Evolutionary conservation across 2,888 invertebrate species (phyloP).

Genomic region (Caenorhabditis sulstoni): DNA sequence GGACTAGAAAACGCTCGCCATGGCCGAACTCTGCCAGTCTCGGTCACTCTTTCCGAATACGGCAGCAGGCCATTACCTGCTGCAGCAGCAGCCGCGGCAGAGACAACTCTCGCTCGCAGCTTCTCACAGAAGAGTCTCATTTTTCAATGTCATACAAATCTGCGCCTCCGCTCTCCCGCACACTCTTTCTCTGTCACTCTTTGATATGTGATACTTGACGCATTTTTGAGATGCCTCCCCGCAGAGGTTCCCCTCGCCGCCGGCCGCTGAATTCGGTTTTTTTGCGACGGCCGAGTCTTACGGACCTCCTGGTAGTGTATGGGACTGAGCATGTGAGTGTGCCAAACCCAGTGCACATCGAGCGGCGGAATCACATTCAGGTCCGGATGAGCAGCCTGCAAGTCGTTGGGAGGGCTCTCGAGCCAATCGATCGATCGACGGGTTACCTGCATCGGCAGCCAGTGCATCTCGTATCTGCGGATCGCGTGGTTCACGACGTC

Average conservation of each 20-base stretch:
- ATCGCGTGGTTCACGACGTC: constrained; percentile 81
- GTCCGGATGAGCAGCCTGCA: constrained; percentile 72
- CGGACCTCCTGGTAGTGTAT: constrained; percentile 73
- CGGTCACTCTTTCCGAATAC: no score
- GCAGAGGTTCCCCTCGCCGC: constrained; percentile 16
- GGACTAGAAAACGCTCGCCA: no score
- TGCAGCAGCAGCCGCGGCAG: constrained; percentile 2
- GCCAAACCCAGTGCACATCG: constrained; percentile 83
- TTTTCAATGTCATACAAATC: constrained; percentile 56
- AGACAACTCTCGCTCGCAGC: not conserved
- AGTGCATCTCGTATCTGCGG: constrained; percentile 82
- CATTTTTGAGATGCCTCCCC: constrained; percentile 48
- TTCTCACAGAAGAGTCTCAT: constrained; percentile 43
- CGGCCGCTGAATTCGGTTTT: no score
- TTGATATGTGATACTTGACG: constrained; percentile 52
- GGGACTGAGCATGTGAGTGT: constrained; percentile 80
- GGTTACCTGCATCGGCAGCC: constrained; percentile 82
- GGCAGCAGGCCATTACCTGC: constrained; percentile 1
- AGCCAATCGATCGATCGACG: not conserved
- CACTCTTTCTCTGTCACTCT: constrained; percentile 26
- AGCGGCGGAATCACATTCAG: constrained; percentile 82
- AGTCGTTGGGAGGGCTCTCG: not conserved
- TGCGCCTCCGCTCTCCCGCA: constrained; percentile 26
- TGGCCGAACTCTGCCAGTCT: no score
- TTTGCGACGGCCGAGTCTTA: no score